These are phyloP conservation scores for Drosophila gunungcola DNA, from an alignment of 1,140 invertebrate genomes.

Conservation along the genomic window DNA sequence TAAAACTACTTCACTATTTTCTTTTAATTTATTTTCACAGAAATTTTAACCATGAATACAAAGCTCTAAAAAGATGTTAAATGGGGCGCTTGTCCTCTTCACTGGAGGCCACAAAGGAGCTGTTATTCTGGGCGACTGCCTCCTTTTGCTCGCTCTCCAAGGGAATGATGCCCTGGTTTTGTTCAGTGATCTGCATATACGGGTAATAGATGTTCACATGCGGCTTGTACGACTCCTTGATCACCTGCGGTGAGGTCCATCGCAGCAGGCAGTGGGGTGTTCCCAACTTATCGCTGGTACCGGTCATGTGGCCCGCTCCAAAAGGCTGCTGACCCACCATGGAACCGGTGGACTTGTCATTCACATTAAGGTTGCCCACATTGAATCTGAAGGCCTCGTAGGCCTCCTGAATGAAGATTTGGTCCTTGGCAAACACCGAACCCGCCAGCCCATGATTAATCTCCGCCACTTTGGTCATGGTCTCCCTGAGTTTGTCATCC, in stretches of 20 bases:
- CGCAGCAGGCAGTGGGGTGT: constrained; percentile 96
- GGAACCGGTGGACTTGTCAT: constrained; percentile 99
- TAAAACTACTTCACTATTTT: too few relatives aligned
- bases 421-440: constrained; percentile 95
- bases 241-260: constrained; percentile 96
- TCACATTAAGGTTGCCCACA: constrained; percentile 99
- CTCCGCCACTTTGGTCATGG: constrained; percentile 86
- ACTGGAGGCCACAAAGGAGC: neutral
- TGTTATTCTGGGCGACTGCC: neutral
- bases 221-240: constrained; percentile 96
- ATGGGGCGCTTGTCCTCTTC: neutral
- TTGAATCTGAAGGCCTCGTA: constrained; percentile 91
- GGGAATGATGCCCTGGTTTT: neutral
- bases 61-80: neutral
- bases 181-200: constrained; percentile 89
- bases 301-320: constrained; percentile 96
- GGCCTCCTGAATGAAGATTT: constrained; percentile 91
- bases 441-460: constrained; percentile 97
- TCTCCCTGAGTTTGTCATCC: constrained; percentile 90
- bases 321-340: constrained; percentile 99
- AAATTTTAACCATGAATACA: neutral
- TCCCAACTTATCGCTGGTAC: constrained; percentile 99
- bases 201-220: constrained; percentile 93
- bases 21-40: neutral
- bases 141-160: neutral